These are phyloP conservation scores for Suillia variegata DNA, from an alignment of 2,888 invertebrate genomes.

Conservation along the genomic window DNA sequence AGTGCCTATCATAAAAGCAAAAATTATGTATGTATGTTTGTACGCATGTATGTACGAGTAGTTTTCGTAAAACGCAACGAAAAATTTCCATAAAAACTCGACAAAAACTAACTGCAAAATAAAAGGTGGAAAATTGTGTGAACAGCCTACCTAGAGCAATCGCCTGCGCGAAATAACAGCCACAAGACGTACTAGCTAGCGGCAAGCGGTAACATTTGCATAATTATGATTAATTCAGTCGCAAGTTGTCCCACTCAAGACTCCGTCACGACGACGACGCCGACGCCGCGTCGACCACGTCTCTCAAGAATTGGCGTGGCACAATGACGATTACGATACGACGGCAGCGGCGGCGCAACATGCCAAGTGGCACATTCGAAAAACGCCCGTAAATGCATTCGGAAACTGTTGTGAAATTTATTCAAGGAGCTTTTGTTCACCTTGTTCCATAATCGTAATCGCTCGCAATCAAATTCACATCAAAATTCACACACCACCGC, in stretches of 20 bases:
- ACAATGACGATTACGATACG: no score
- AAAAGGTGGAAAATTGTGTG: slow-evolving; percentile 55
- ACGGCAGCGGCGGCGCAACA: background rate
- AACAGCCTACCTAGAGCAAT: slow-evolving; percentile 40
- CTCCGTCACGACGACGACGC: no score
- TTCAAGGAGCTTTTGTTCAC: slow-evolving; percentile 27
- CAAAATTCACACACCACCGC: slow-evolving; percentile 42
- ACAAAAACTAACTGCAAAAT: slow-evolving; percentile 50
- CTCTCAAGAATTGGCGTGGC: no score
- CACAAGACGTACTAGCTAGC: background rate
- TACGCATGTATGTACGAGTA: background rate
- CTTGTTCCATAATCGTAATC: slow-evolving; percentile 37
- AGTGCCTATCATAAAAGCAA: slow-evolving; percentile 1
- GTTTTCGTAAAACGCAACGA: no score
- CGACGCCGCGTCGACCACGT: no score
- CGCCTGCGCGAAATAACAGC: background rate
- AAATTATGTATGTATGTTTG: background rate
- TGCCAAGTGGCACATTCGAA: slow-evolving; percentile 22
- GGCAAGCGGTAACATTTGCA: slow-evolving; percentile 38
- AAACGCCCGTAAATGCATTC: slow-evolving; percentile 36
- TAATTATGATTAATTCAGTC: slow-evolving; percentile 53
- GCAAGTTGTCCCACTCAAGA: slow-evolving; percentile 9
- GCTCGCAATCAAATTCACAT: slow-evolving; percentile 49
- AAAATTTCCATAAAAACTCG: slow-evolving; percentile 3
- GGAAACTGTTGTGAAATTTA: slow-evolving; percentile 37